These are phyloP conservation scores for Drepana falcataria DNA, from an alignment of 2,888 invertebrate species.

Conservation along the genomic window DNA sequence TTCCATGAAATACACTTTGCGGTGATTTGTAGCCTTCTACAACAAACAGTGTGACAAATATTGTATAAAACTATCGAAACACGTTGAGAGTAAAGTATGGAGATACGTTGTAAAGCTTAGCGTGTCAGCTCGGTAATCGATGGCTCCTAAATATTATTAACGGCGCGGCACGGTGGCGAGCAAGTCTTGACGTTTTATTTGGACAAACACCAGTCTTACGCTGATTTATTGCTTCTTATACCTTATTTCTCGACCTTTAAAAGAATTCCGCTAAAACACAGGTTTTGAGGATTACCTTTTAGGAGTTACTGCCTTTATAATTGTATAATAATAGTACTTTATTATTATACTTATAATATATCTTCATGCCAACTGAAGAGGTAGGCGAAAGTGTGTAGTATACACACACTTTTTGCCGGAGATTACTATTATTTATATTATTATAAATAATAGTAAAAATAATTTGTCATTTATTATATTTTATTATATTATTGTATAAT, in stretches of 20 bases:
- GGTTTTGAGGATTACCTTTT: background rate
- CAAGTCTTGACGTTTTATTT: constrained; percentile 47
- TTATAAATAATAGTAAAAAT: too few species aligned
- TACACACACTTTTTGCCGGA: too few species aligned
- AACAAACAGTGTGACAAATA: constrained; percentile 10
- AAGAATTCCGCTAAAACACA: background rate
- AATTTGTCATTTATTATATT: too few species aligned
- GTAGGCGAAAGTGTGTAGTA: too few species aligned
- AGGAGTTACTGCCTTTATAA: background rate
- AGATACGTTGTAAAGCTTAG: constrained; percentile 33
- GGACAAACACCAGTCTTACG: constrained; percentile 41
- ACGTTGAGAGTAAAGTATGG: constrained; percentile 13
- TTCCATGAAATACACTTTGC: too few species aligned
- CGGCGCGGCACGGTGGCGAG: constrained; percentile 44
- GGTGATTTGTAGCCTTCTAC: too few species aligned
- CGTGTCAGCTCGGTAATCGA: constrained; percentile 40
- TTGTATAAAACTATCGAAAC: constrained; percentile 34
- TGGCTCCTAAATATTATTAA: constrained; percentile 64
- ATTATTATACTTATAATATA: too few species aligned
- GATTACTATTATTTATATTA: too few species aligned
- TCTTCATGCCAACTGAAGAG: too few species aligned
- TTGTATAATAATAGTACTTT: too few species aligned
- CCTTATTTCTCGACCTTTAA: constrained; percentile 11
- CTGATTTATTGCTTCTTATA: constrained; percentile 49
- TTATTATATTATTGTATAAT: too few species aligned